phyloP scores from a whole-genome alignment of 2,113 vertebrate genomes.

The Heptranchias perlo region DNA sequence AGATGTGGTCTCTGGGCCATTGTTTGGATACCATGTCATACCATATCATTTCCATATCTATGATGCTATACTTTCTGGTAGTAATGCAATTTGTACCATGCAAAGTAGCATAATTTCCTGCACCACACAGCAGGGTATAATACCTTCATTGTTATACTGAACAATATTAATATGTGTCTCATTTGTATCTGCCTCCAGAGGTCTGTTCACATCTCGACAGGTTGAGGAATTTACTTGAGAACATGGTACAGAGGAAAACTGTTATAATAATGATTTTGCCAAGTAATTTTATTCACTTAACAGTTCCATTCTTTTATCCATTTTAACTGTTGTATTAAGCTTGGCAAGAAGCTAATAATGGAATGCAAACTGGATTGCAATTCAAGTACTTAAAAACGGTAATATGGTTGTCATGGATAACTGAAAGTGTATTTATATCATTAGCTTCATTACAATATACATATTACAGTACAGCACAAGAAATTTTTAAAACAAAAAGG shows the following conservation, averaged over 20 bases:
- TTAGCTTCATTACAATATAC: background rate
- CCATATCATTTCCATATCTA: background rate
- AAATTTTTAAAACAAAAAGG: background rate
- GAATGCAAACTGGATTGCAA: too few species aligned
- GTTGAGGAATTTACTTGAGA: too few species aligned
- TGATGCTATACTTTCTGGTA: too few species aligned
- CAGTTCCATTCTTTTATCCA: too few species aligned
- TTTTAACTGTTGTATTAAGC: too few species aligned
- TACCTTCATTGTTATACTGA: background rate
- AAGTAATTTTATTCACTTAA: too few species aligned
- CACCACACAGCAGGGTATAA: background rate
- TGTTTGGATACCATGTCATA: background rate
- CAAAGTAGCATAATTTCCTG: background rate
- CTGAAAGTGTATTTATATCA: background rate
- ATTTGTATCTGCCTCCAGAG: background rate
- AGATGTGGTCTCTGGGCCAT: too few species aligned
- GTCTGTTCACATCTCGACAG: background rate
- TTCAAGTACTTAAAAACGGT: too few species aligned
- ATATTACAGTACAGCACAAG: background rate
- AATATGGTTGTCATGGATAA: background rate
- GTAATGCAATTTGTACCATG: background rate
- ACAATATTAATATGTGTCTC: background rate
- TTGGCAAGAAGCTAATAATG: too few species aligned
- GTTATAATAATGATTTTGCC: too few species aligned
- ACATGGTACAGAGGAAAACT: too few species aligned